phyloP scores from a whole-genome alignment of 2,888 invertebrate species.

The Scotopteryx bipunctaria region DNA sequence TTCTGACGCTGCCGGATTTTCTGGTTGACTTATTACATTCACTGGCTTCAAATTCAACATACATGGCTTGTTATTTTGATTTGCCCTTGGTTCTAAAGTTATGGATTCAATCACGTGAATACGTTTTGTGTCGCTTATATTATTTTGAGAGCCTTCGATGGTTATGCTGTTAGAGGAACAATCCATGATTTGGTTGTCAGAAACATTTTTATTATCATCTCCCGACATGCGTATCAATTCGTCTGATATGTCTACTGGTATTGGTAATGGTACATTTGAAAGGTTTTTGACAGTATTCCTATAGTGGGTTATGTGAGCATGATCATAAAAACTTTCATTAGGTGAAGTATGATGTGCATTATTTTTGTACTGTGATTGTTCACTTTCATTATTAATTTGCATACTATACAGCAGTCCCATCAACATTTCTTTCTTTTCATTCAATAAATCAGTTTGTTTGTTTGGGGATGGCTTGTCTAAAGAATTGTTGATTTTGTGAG shows the following conservation, averaged over 20 bases:
- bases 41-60: conserved; percentile 24
- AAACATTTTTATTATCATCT: conserved; percentile 27
- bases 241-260: conserved; percentile 51
- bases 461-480: conserved; percentile 32
- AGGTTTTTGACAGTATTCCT: conserved; percentile 23
- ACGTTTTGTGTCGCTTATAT: conserved; percentile 58
- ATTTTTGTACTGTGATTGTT: conserved; percentile 35
- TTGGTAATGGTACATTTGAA: conserved; percentile 38
- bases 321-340: conserved; percentile 3
- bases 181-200: not conserved
- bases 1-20: conserved; percentile 12
- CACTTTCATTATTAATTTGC: conserved; percentile 46
- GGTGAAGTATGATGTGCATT: conserved; percentile 26
- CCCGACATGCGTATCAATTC: conserved; percentile 48
- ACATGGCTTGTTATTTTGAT: conserved; percentile 10
- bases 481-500: conserved; percentile 38
- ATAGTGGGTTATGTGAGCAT: conserved; percentile 1
- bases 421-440: conserved; percentile 58
- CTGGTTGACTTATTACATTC: conserved; percentile 23
- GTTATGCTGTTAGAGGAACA: conserved; percentile 9
- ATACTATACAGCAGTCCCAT: conserved; percentile 59
- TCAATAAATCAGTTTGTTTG: conserved; percentile 48
- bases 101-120: conserved; percentile 69
- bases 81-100: conserved; percentile 50
- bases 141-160: conserved; percentile 40